Evolutionary conservation across 2,888 invertebrate genomes (phyloP).

Genomic region (Noctua fimbriata): DNA sequence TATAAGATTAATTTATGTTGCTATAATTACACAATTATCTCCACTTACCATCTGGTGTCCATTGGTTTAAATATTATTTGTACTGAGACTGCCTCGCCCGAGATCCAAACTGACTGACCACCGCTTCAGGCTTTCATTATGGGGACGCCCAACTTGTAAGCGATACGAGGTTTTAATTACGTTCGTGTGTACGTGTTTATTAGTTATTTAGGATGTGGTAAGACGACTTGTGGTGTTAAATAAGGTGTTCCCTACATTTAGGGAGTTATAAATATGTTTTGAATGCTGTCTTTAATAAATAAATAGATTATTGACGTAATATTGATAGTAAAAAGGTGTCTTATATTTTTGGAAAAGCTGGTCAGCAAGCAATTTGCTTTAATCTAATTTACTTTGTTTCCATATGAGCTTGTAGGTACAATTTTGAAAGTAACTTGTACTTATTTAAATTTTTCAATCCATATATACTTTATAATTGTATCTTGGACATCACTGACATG

Average conservation of each 20-base stretch:
- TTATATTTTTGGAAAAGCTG: background rate
- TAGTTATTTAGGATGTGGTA: constrained; percentile 6
- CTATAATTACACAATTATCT: constrained; percentile 63
- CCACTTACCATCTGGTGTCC: constrained; percentile 45
- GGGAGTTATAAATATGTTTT: background rate
- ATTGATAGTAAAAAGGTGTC: background rate
- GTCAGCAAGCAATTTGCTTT: background rate
- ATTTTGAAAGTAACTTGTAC: background rate
- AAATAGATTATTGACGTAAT: background rate
- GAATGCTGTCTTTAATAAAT: background rate
- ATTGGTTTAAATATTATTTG: constrained; percentile 58
- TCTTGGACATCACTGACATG: background rate
- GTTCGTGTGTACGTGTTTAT: constrained; percentile 4
- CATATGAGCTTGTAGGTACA: background rate
- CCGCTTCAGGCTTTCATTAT: constrained; percentile 60
- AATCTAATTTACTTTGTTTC: background rate
- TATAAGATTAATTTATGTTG: constrained; percentile 56
- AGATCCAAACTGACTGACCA: constrained; percentile 57
- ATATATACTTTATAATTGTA: background rate
- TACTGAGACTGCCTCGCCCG: constrained; percentile 38
- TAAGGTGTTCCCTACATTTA: background rate
- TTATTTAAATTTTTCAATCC: background rate
- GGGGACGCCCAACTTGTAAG: constrained; percentile 42
- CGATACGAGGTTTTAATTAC: constrained; percentile 14
- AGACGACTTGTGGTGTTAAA: background rate